Percentiles rank a stretch among this genome's conserved stretches.
Conservation (phyloP, 2,888 invertebrate genomes). For the Lochmaea crataegi region DNA sequence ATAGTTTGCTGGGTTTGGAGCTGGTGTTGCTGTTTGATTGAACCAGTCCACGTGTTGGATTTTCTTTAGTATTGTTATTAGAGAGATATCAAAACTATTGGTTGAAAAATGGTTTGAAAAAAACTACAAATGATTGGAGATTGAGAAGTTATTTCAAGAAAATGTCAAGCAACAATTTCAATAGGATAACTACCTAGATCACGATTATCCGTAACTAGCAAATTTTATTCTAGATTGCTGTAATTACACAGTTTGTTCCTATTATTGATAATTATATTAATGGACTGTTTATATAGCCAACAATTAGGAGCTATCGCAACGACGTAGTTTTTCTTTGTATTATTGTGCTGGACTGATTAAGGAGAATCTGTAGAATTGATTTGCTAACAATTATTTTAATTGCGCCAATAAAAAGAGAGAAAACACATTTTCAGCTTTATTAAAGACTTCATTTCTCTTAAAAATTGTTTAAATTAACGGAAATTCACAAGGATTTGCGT, state of each 20-base stretch:
- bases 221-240: not conserved
- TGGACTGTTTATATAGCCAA: not conserved
- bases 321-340: not conserved
- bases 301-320: not conserved
- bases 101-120: too few relatives aligned
- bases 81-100: too few relatives aligned
- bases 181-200: not conserved
- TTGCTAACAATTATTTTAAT: not conserved
- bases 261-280: not conserved
- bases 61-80: too few relatives aligned
- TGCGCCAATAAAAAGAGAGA: not conserved
- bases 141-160: too few relatives aligned
- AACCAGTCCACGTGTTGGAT: too few relatives aligned
- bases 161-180: not conserved
- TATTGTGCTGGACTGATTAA: not conserved
- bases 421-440: not conserved
- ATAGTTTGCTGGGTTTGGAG: too few relatives aligned
- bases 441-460: not conserved
- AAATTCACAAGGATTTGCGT: not conserved
- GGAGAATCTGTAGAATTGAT: not conserved
- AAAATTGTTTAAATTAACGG: not conserved
- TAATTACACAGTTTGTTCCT: not conserved
- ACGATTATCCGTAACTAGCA: not conserved
- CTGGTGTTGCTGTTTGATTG: too few relatives aligned
- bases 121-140: too few relatives aligned